These are phyloP conservation scores for Drosophila histrio DNA, from an alignment of 2,888 invertebrate species.

Conservation along the genomic window DNA sequence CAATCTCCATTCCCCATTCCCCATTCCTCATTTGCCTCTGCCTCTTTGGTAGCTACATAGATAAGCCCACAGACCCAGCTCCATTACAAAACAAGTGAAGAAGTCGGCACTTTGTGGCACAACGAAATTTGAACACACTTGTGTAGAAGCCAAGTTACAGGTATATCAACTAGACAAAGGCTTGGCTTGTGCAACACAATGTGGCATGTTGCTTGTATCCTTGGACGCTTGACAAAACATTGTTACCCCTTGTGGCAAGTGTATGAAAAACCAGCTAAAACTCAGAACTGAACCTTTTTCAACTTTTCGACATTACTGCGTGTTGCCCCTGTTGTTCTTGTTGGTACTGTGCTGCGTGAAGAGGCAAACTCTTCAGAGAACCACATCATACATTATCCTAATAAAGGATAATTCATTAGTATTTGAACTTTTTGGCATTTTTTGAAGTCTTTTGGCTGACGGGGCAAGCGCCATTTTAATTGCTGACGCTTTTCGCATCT, in stretches of 20 bases:
- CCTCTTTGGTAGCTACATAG: slow-evolving; percentile 19
- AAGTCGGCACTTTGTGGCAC: slow-evolving; percentile 16
- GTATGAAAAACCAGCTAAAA: slow-evolving; percentile 41
- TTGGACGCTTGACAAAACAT: neutral
- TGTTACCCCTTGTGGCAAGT: slow-evolving; percentile 15
- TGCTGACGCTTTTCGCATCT: slow-evolving; percentile 47
- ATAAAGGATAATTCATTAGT: slow-evolving; percentile 84
- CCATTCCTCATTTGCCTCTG: neutral
- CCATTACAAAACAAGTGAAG: slow-evolving; percentile 50
- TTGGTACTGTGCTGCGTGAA: slow-evolving; percentile 30
- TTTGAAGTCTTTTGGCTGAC: slow-evolving; percentile 71
- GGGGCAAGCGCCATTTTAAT: slow-evolving; percentile 68
- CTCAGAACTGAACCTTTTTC: slow-evolving; percentile 59
- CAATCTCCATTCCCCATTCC: neutral
- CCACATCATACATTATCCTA: slow-evolving; percentile 84
- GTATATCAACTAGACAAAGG: slow-evolving; percentile 4
- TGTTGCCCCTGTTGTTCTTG: slow-evolving; percentile 31
- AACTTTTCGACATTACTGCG: slow-evolving; percentile 42
- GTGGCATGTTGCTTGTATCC: neutral
- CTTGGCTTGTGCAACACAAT: neutral
- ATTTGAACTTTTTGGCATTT: slow-evolving; percentile 83
- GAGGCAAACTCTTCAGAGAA: slow-evolving; percentile 74
- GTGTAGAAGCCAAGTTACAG: slow-evolving; percentile 1
- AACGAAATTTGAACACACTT: slow-evolving; percentile 44
- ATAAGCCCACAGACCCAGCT: slow-evolving; percentile 37